Conservation (phyloP, 2,113 vertebrate genomes). For the Archocentrus centrarchus region DNA sequence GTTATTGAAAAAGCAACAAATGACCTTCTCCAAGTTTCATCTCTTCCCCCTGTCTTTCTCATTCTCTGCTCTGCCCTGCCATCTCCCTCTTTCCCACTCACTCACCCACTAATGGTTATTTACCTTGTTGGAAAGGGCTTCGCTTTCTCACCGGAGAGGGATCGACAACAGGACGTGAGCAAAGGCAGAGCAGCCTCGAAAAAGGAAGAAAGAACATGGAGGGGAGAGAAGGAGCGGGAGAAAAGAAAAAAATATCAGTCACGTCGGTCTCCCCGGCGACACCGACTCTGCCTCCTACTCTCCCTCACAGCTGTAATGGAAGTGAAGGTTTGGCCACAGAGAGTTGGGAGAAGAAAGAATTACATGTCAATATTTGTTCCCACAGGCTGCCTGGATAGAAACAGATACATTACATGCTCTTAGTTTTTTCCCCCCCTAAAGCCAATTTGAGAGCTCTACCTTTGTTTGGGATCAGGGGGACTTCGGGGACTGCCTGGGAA, state of each 20-base stretch:
- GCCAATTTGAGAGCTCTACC: slow-evolving; percentile 78
- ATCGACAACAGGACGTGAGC: slow-evolving; percentile 55
- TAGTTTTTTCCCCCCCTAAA: slow-evolving; percentile 63
- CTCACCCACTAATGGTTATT: slow-evolving; percentile 83
- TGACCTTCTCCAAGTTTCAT: slow-evolving; percentile 83
- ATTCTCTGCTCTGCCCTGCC: slow-evolving; percentile 27
- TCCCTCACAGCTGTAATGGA: slow-evolving; percentile 76
- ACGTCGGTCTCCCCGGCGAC: slow-evolving; percentile 78
- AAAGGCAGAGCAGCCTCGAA: slow-evolving; percentile 30
- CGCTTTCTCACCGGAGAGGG: slow-evolving; percentile 79
- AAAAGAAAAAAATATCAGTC: slow-evolving; percentile 76
- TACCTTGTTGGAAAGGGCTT: slow-evolving; percentile 85
- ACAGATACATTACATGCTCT: slow-evolving; percentile 82
- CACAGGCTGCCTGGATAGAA: slow-evolving; percentile 75
- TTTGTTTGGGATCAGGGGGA: slow-evolving; percentile 75
- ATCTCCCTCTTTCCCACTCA: slow-evolving; percentile 63
- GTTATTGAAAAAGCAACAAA: slow-evolving; percentile 84
- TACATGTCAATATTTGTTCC: slow-evolving; percentile 86
- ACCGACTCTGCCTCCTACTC: slow-evolving; percentile 60
- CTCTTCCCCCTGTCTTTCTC: slow-evolving; percentile 58
- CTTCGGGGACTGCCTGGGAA: slow-evolving; percentile 65
- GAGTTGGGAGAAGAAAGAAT: slow-evolving; percentile 66
- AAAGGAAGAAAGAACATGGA: background rate
- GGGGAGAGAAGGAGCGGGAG: slow-evolving; percentile 34
- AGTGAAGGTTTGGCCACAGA: slow-evolving; percentile 65